These are phyloP conservation scores for Todiramphus chloris DNA, from an alignment of 2,113 vertebrate species.

Conservation along the genomic window DNA sequence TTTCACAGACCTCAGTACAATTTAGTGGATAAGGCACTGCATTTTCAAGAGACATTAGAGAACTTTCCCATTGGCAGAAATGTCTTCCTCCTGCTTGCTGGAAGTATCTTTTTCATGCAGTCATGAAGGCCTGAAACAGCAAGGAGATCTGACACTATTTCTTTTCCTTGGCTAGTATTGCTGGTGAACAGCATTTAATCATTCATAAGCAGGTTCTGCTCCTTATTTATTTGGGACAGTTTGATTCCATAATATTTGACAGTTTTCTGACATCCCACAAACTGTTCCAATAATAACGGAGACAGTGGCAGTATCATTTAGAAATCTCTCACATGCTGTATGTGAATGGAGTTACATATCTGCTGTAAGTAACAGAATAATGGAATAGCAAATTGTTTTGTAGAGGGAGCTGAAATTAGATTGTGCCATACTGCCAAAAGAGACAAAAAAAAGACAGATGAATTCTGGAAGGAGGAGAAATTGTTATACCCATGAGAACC, in stretches of 20 bases:
- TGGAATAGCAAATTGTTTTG: constrained; percentile 32
- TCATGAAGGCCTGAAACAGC: constrained; percentile 20
- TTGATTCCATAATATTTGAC: constrained; percentile 57
- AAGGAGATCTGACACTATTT: constrained; percentile 5
- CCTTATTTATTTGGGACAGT: constrained; percentile 47
- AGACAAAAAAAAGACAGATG: constrained; percentile 16
- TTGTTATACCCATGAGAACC: not conserved
- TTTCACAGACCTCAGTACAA: not conserved
- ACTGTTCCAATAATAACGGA: constrained; percentile 61
- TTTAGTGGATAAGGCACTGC: not conserved
- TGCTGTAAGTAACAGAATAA: constrained; percentile 59
- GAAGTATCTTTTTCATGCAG: not conserved
- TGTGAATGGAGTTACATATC: constrained; percentile 30
- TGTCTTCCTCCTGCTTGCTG: not conserved
- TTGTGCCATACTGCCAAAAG: not conserved
- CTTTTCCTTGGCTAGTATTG: constrained; percentile 18
- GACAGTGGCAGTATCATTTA: constrained; percentile 64
- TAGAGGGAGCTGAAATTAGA: constrained; percentile 43
- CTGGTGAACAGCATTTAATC: constrained; percentile 59
- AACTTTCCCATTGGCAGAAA: not conserved
- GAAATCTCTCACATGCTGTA: constrained; percentile 33
- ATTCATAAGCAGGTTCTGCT: constrained; percentile 55
- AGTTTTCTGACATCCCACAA: constrained; percentile 51
- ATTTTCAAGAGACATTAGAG: not conserved
- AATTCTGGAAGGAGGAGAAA: constrained; percentile 23